Evolutionary conservation across 2,797 vertebrate species (phyloP), one percentile per base, ranked within the genome.

Genomic region (Enteromius anoplus): DNA sequence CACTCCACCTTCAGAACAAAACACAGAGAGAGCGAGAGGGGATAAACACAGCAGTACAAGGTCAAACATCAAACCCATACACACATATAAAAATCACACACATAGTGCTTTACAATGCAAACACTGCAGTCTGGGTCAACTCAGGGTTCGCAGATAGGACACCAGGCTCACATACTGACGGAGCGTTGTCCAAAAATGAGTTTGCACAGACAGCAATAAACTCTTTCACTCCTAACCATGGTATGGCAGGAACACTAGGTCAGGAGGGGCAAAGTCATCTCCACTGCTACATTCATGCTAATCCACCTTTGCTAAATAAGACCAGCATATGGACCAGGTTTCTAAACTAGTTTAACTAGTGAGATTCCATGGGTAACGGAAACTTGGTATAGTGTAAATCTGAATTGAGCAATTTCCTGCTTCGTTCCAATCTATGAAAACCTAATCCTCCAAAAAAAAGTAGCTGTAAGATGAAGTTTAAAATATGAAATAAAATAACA

Each of bases 111-210:
- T 84, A 86, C 29, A 71, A 80, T 53, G 65, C 76, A 86, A 88
- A 86, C 69, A 64, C 40, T 70, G 45, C 80, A 81, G 85, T 80
- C 83, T 85, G 71, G 81, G 45, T 69, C 76, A 87, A 81, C 73
- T 70, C 60, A 58, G 69, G 78, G 86, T 85, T 86, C 78, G 81
- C 23, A 75, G 80, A 87, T 82, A 83, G 83, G 78, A 75, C 86
- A 86, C 37, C 53, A 58, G 72, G 79, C 23, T 68, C 45, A 60
- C 66, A 66, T 37, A 70, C 37, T 72, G 34, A 77, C 75, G 19
- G 7, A 7, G 19, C 5, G 7, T 40, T 73, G 66, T 58, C 34
- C 45, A 58, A 77, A 80, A 73, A 55, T 80, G 12, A 37, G 65
- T 80, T 85, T 81, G 51, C 79, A 81, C 72, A 81, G 78, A 75